A percentile compares a stretch with the other conserved stretches of the same genome.
Evolutionary conservation across 2,797 vertebrate genomes (phyloP).

Genomic region (Bovichtus diacanthus): DNA sequence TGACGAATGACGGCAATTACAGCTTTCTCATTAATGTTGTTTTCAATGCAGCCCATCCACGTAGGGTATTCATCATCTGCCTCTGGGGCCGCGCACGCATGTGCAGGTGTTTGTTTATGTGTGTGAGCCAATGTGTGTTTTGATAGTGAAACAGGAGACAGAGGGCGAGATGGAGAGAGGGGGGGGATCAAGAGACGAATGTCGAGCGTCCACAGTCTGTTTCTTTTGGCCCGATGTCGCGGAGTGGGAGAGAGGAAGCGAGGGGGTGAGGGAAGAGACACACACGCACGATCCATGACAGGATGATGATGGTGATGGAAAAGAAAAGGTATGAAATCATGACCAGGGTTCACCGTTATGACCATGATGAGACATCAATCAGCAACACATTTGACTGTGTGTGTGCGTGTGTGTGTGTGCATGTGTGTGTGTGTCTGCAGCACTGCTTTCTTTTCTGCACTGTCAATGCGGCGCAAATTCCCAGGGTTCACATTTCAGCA

Average conservation of each 20-base stretch:
- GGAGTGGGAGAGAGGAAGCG: conserved; percentile 23
- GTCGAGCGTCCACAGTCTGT: conserved; percentile 29
- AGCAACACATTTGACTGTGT: neutral
- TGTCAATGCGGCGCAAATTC: too few relatives aligned
- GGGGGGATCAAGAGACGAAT: neutral
- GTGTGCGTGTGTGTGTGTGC: too few relatives aligned
- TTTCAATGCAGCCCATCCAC: conserved; percentile 69
- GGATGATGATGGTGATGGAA: neutral
- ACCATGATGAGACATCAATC: neutral
- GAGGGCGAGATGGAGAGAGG: neutral
- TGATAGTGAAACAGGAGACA: conserved; percentile 22
- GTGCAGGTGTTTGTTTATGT: conserved; percentile 57
- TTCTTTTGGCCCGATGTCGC: conserved; percentile 46
- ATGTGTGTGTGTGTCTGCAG: too few relatives aligned
- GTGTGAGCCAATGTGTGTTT: conserved; percentile 34
- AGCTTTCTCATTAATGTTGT: conserved; percentile 70
- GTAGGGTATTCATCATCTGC: conserved; percentile 65
- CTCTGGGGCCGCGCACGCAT: conserved; percentile 10
- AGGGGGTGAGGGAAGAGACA: too few relatives aligned
- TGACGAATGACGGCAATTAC: conserved; percentile 74
- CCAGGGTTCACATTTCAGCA: too few relatives aligned
- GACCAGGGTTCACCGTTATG: too few relatives aligned
- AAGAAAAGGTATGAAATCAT: neutral
- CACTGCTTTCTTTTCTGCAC: too few relatives aligned
- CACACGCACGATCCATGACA: neutral